Evolutionary conservation across 2,797 vertebrate species (phyloP).

Genomic region (Sebastes nivosus): DNA sequence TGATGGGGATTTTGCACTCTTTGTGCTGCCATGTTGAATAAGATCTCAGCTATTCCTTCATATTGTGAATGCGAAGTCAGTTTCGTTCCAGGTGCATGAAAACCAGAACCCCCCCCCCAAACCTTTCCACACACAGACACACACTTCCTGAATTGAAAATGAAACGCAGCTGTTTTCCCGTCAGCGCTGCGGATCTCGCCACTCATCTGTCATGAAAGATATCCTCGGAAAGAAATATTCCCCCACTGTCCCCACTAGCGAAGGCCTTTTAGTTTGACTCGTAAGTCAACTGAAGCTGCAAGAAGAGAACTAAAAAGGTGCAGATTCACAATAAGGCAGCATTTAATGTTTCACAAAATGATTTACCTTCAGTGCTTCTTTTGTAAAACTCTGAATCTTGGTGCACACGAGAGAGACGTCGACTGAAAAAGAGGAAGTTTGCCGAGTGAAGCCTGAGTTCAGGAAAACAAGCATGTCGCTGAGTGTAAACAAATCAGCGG

Average conservation of each 20-base stretch:
- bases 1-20: not conserved
- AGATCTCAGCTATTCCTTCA: conserved; percentile 6
- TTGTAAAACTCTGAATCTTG: conserved; percentile 12
- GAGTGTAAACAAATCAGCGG: conserved; percentile 80
- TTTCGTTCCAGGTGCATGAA: conserved; percentile 65
- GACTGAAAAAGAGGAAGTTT: conserved; percentile 29
- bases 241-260: conserved; percentile 30
- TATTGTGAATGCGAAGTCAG: conserved; percentile 8
- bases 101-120: not conserved
- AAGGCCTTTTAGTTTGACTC: conserved; percentile 17
- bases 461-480: conserved; percentile 86
- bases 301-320: not conserved
- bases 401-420: not conserved
- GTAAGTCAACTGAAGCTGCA: not conserved
- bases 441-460: conserved; percentile 74
- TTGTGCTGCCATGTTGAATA: conserved; percentile 4
- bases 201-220: conserved; percentile 69
- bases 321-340: not conserved
- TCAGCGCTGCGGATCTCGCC: conserved; percentile 57
- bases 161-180: conserved; percentile 79
- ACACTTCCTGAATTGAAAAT: conserved; percentile 75
- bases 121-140: conserved; percentile 1
- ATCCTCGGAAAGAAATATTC: conserved; percentile 57
- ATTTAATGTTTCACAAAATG: not conserved
- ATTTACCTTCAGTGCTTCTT: not conserved